Evolutionary conservation across 2,888 invertebrate genomes (phyloP).

Genomic region (Cenopis cana): DNA sequence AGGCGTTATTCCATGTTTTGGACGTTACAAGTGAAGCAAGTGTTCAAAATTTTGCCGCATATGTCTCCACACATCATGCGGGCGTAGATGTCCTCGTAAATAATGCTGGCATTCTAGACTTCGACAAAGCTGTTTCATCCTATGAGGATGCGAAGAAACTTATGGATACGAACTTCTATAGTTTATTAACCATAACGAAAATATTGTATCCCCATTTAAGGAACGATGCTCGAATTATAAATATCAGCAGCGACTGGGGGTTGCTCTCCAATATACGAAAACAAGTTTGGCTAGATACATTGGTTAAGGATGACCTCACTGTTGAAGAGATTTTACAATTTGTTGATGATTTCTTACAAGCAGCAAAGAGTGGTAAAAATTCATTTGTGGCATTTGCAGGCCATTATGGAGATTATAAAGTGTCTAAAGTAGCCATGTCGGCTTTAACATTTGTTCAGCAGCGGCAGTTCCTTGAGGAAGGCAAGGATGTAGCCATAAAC

Average conservation of each 20-base stretch:
- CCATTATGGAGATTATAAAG: constrained; percentile 80
- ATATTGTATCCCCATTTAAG: constrained; percentile 89
- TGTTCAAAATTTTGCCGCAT: constrained; percentile 84
- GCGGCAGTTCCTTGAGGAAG: constrained; percentile 78
- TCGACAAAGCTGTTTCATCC: constrained; percentile 86
- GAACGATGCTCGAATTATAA: constrained; percentile 90
- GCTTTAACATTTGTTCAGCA: constrained; percentile 81
- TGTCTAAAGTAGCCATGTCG: constrained; percentile 80
- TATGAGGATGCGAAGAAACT: constrained; percentile 89
- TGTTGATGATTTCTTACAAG: constrained; percentile 85
- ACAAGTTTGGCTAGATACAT: constrained; percentile 76
- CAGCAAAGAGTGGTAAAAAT: constrained; percentile 77
- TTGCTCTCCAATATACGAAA: constrained; percentile 77
- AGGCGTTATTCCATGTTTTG: constrained; percentile 88
- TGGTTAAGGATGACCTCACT: constrained; percentile 78
- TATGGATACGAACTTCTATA: constrained; percentile 89
- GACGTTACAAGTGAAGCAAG: constrained; percentile 88
- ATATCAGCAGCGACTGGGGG: constrained; percentile 88
- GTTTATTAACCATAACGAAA: constrained; percentile 87
- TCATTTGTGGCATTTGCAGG: constrained; percentile 76
- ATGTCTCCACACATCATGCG: constrained; percentile 86
- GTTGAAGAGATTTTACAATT: constrained; percentile 81
- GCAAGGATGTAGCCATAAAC: constrained; percentile 76
- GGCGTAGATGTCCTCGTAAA: constrained; percentile 91
- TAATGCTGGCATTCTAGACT: constrained; percentile 91